These are phyloP conservation scores for Nesospiza acunhae DNA, from an alignment of 2,113 vertebrate species.

Conservation along the genomic window DNA sequence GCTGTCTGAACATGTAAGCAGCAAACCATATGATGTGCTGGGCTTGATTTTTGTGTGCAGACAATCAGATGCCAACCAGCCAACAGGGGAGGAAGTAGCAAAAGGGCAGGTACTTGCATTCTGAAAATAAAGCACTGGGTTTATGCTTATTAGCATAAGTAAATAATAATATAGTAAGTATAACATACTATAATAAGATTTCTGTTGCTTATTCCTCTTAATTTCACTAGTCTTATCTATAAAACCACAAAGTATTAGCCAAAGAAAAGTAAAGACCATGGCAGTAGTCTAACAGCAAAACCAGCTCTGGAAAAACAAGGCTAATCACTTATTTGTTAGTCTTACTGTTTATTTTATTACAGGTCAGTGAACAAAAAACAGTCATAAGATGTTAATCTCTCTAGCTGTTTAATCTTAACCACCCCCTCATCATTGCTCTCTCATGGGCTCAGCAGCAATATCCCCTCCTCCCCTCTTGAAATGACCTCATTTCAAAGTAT, in stretches of 20 bases:
- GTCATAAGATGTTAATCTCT: conserved; percentile 54
- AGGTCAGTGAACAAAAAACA: conserved; percentile 41
- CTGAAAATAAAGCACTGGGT: background rate
- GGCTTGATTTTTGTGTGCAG: background rate
- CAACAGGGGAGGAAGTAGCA: background rate
- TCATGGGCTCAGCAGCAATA: background rate
- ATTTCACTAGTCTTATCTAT: background rate
- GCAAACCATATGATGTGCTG: background rate
- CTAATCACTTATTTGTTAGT: conserved; percentile 26
- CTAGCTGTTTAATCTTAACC: conserved; percentile 35
- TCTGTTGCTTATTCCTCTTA: background rate
- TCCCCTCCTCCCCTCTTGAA: background rate
- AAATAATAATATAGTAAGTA: background rate
- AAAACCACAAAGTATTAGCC: background rate
- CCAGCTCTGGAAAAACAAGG: background rate
- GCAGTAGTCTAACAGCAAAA: background rate
- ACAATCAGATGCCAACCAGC: background rate
- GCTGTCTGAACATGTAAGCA: background rate
- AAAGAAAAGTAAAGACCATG: background rate
- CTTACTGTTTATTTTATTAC: conserved; percentile 18
- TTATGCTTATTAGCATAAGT: background rate
- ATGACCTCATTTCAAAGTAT: conserved; percentile 3
- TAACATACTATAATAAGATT: background rate
- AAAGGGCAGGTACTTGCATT: background rate
- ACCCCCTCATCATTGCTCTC: background rate